Base-by-base conservation (phyloP, 2,888 invertebrate genomes). In the Polymixis flavicincta region DNA sequence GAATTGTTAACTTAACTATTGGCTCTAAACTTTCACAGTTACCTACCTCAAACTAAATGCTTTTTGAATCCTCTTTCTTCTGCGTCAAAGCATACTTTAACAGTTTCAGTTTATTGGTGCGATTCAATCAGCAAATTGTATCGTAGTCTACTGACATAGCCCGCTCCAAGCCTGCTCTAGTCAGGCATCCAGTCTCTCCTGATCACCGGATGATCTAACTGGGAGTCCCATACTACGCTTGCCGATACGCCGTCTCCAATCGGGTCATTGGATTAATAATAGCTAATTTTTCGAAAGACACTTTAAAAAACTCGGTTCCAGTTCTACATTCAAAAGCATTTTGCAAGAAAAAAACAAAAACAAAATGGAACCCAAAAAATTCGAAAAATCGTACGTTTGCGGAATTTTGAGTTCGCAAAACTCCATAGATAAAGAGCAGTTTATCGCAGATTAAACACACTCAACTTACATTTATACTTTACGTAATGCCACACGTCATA, bases 361-460 rank as follows among this genome's bases (percentile, higher is more conserved):
- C 8, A 9, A 37, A 37, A 42, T 50, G 42, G 68, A 63, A 73
- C 54, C 57, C 50, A 54, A 42, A 22, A n/a, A n/a, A 45, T 6
- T 17, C 0, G 6, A 67, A 42, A 48, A 13, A 32, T 48, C 55
- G 13, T 25, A 67, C 32, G 1, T 25, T 5, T 19, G 37, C 48
- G 60, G 32, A 82, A 65, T 85, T 61, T 25, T 2, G 11, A 63
- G 32, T 76, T 71, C 65, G 71, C 68, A 85, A 61, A 85, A 81
- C 25, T 67, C 60, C 55, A 65, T 25, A 82, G 85, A 82, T 82
- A 70, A 81, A n/a, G 32, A 65, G 19, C 52, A 32, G 22, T 54
- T n/a, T 85, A 85, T 82, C 82, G 67, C 63, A 71, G 52, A 76
- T 59, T 76, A 82, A 71, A 85, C 64, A 74, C 45, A 70, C 54